These are phyloP conservation scores for Pogonocichla stellata DNA, from an alignment of 2,113 vertebrate species.

Conservation along the genomic window DNA sequence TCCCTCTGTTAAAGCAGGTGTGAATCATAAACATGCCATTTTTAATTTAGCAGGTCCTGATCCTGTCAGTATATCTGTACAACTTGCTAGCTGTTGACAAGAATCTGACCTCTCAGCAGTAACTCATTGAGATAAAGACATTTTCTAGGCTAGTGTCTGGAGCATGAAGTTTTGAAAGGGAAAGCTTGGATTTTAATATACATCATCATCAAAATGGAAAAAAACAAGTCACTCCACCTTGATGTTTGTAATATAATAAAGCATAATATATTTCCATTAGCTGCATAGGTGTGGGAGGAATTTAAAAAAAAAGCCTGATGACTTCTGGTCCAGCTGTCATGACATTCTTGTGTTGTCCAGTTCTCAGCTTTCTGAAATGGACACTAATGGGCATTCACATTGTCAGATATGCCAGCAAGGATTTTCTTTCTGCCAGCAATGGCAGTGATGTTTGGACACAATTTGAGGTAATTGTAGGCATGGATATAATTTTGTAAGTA, in stretches of 20 bases:
- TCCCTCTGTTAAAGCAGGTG: not conserved
- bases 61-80: not conserved
- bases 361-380: conserved; percentile 31
- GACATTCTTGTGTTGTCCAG: not conserved
- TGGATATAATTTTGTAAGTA: conserved; percentile 43
- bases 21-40: not conserved
- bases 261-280: not conserved
- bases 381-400: conserved; percentile 35
- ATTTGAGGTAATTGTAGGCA: conserved; percentile 36
- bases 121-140: not conserved
- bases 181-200: not conserved
- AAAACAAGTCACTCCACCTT: not conserved
- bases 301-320: not conserved
- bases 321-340: conserved; percentile 31
- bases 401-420: conserved; percentile 26
- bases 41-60: not conserved
- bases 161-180: not conserved
- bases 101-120: not conserved
- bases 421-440: conserved; percentile 39
- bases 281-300: not conserved
- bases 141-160: not conserved
- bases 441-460: conserved; percentile 35
- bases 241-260: not conserved
- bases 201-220: not conserved
- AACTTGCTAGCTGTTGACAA: not conserved